Evolutionary conservation across 2,888 invertebrate genomes (phyloP).

Genomic region (Diarsia mendica): DNA sequence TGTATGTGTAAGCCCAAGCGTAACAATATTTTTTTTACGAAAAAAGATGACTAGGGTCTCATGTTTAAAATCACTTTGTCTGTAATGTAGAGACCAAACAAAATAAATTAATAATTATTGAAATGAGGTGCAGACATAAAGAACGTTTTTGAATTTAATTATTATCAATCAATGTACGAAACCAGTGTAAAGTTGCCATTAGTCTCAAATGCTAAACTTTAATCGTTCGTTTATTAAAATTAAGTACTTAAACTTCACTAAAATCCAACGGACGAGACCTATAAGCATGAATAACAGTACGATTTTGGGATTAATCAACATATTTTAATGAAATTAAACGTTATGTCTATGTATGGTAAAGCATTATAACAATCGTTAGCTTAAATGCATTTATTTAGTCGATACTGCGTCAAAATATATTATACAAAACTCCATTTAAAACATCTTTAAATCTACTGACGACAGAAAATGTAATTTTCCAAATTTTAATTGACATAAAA

Average conservation of each 20-base stretch:
- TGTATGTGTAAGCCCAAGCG: neutral
- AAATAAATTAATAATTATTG: constrained; percentile 36
- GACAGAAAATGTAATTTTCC: constrained; percentile 19
- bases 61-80: neutral
- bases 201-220: constrained; percentile 55
- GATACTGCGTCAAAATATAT: constrained; percentile 36
- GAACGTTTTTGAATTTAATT: constrained; percentile 34
- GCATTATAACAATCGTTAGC: constrained; percentile 49
- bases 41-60: neutral
- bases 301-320: constrained; percentile 66
- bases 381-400: constrained; percentile 42
- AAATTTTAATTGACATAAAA: constrained; percentile 44
- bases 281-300: constrained; percentile 66
- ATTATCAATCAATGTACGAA: constrained; percentile 50
- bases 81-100: constrained; percentile 17
- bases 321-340: constrained; percentile 64
- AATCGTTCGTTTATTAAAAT: constrained; percentile 67
- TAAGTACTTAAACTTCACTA: constrained; percentile 57
- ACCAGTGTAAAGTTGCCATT: constrained; percentile 53
- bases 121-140: constrained; percentile 33
- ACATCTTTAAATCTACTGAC: constrained; percentile 31
- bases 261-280: constrained; percentile 51
- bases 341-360: constrained; percentile 40
- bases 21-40: neutral
- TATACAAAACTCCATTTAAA: constrained; percentile 31